Percentiles rank a stretch among this genome's conserved stretches.
Conservation (phyloP, 2,113 vertebrate species). For the Lampris incognitus region DNA sequence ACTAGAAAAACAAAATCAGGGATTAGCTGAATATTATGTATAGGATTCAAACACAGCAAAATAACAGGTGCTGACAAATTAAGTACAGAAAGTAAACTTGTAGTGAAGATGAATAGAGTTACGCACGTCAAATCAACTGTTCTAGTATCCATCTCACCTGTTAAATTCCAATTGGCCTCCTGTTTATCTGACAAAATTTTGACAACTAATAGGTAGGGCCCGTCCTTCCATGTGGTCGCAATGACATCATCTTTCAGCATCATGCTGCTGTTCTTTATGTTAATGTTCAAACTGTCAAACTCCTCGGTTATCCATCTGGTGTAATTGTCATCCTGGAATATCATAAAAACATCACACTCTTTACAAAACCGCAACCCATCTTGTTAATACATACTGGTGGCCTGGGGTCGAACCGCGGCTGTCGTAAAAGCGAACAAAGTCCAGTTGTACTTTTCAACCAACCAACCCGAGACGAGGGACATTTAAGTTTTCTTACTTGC, state of each 20-base stretch:
- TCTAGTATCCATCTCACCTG: constrained; percentile 70
- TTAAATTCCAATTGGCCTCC: constrained; percentile 85
- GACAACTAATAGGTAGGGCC: constrained; percentile 88
- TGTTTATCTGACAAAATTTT: constrained; percentile 74
- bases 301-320: constrained; percentile 65
- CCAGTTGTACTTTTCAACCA: neutral
- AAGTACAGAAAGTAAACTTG: neutral
- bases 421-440: too few relatives aligned
- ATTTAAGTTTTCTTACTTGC: constrained; percentile 57
- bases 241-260: constrained; percentile 75
- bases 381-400: neutral
- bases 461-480: neutral
- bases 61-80: neutral
- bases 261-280: constrained; percentile 30
- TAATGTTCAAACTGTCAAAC: constrained; percentile 36
- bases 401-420: too few relatives aligned
- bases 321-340: constrained; percentile 61
- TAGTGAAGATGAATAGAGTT: neutral
- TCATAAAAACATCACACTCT: neutral
- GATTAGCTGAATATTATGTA: constrained; percentile 22
- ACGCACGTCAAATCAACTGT: neutral
- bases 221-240: constrained; percentile 86
- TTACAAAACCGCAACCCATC: neutral
- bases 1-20: constrained; percentile 76
- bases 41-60: neutral